Evolutionary conservation across 23 tunicate genomes (phyloP).

Genomic region (Trididemnum clinides): DNA sequence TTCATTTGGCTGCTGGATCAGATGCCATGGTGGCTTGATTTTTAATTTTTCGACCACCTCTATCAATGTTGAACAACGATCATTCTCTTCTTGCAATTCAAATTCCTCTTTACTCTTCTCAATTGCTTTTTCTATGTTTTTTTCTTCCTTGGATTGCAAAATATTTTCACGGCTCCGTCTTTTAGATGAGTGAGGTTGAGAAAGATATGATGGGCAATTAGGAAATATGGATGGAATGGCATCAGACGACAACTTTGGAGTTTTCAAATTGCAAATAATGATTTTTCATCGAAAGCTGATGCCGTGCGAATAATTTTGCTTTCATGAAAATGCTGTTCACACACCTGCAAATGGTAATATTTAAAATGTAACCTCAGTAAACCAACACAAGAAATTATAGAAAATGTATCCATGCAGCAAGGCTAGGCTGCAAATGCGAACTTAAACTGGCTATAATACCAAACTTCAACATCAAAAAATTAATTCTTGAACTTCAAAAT

Average conservation of each 20-base stretch:
- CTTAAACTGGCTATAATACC: too few relatives aligned
- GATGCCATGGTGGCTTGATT: neutral
- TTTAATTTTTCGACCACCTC: neutral
- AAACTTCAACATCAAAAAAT: too few relatives aligned
- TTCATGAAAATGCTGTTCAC: slow-evolving; percentile 8
- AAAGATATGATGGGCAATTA: slow-evolving; percentile 9
- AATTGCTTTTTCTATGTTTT: neutral
- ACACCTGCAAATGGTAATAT: slow-evolving; percentile 26
- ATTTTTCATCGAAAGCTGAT: slow-evolving; percentile 14
- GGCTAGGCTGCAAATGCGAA: too few relatives aligned
- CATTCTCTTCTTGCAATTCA: neutral
- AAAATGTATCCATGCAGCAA: too few relatives aligned
- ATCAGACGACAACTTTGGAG: neutral
- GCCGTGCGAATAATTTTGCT: neutral
- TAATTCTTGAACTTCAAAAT: too few relatives aligned
- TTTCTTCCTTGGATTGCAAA: slow-evolving; percentile 5
- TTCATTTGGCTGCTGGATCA: too few relatives aligned
- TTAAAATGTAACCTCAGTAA: too few relatives aligned
- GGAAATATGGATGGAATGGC: slow-evolving; percentile 26
- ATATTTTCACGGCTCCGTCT: neutral
- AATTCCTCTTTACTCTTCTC: slow-evolving; percentile 3
- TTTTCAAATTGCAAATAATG: neutral
- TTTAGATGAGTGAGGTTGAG: neutral
- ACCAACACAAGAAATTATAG: too few relatives aligned
- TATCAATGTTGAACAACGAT: neutral